A percentile compares a stretch with the other conserved stretches of the same genome.
phyloP scores from a whole-genome alignment of 1,140 invertebrate genomes.

The Brachionus calyciflorus region DNA sequence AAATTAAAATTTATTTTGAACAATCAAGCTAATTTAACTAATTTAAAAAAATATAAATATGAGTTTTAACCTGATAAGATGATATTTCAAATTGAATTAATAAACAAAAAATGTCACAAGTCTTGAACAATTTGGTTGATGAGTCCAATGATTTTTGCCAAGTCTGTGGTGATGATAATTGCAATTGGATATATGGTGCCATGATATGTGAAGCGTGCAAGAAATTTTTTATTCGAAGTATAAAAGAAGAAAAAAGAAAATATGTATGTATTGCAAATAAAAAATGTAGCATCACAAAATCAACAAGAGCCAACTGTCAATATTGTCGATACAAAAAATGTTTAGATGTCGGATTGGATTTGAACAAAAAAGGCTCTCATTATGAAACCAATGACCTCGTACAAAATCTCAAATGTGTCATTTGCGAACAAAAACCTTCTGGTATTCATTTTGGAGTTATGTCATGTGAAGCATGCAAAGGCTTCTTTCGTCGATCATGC shows the following conservation, averaged over 20 bases:
- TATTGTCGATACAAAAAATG: slow-evolving; percentile 99
- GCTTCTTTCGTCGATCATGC: slow-evolving; percentile 47
- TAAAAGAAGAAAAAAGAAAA: slow-evolving; percentile 53
- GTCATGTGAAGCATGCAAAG: slow-evolving; percentile 62
- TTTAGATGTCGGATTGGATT: slow-evolving; percentile 93
- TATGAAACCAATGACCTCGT: not conserved
- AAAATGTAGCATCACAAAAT: slow-evolving; percentile 58
- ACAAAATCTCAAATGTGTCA: slow-evolving; percentile 52
- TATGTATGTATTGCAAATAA: slow-evolving; percentile 55
- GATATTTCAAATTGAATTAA: not conserved
- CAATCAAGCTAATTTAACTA: not conserved
- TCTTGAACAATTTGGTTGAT: not conserved
- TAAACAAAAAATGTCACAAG: not conserved
- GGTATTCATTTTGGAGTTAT: slow-evolving; percentile 61
- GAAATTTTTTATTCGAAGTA: slow-evolving; percentile 60
- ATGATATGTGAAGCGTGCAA: slow-evolving; percentile 47
- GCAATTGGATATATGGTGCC: not conserved
- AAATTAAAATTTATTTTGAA: not conserved
- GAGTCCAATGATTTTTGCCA: not conserved
- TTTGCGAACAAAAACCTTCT: slow-evolving; percentile 57
- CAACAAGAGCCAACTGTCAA: slow-evolving; percentile 70
- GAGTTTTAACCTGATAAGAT: no score
- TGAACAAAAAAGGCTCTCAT: slow-evolving; percentile 72
- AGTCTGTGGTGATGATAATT: slow-evolving; percentile 30
- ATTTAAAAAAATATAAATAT: slow-evolving; percentile 7